phyloP scores from a whole-genome alignment of 2,888 invertebrate species.

The Boloria euphrosyne region DNA sequence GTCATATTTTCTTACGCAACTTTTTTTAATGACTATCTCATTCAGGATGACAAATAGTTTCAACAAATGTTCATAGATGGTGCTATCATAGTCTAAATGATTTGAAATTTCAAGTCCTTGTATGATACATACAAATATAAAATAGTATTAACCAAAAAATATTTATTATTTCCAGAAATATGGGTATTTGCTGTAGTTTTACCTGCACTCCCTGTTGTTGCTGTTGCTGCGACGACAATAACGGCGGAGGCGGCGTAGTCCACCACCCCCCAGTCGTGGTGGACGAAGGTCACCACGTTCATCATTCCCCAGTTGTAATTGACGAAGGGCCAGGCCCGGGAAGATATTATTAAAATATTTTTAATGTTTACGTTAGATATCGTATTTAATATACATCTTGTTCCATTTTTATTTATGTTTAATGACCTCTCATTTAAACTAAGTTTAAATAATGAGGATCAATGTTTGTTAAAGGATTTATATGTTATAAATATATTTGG shows the following conservation, averaged over 20 bases:
- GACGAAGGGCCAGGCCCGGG: neutral
- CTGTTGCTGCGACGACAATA: conserved; percentile 1
- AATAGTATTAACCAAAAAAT: neutral
- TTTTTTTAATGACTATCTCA: too few species aligned
- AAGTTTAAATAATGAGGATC: neutral
- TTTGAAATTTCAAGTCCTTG: too few species aligned
- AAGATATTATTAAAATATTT: conserved; percentile 5
- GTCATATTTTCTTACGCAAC: too few species aligned
- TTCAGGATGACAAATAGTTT: too few species aligned
- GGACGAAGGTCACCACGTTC: neutral
- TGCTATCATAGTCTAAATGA: too few species aligned
- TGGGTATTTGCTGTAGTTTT: conserved; percentile 39
- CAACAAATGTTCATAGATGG: too few species aligned
- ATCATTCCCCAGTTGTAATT: neutral
- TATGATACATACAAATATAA: neutral
- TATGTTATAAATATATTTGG: neutral
- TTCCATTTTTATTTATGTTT: neutral
- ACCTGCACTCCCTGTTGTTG: conserved; percentile 26
- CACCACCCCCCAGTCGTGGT: neutral
- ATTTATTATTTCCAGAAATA: conserved; percentile 22
- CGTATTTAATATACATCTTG: too few species aligned
- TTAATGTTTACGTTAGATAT: too few species aligned
- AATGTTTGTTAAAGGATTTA: too few species aligned
- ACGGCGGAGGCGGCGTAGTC: neutral
- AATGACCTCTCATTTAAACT: neutral